Percentiles rank a stretch among this genome's conserved stretches.
Conservation (phyloP, 2,888 invertebrate genomes). For the Spatulosminthurus flaviceps region DNA sequence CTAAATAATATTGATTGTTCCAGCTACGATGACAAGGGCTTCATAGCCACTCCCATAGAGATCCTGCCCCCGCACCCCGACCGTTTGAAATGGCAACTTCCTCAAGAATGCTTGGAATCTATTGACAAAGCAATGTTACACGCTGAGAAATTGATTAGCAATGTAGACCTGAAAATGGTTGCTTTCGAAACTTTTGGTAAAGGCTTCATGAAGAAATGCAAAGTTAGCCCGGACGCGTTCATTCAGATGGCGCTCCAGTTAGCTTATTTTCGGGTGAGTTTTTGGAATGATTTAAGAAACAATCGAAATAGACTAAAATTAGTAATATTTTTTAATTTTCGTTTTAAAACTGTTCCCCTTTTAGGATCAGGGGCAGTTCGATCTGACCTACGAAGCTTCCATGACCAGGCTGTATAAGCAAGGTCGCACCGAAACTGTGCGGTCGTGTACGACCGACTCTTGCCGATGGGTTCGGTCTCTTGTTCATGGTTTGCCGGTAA, state of each 20-base stretch:
- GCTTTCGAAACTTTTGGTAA: slow-evolving; percentile 90
- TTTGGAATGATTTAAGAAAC: too few relatives aligned
- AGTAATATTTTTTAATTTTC: too few relatives aligned
- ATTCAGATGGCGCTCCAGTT: slow-evolving; percentile 97
- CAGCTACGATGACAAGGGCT: slow-evolving; percentile 81
- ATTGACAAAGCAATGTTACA: slow-evolving; percentile 73
- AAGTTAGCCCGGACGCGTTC: slow-evolving; percentile 95
- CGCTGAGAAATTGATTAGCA: slow-evolving; percentile 81
- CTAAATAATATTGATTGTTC: too few relatives aligned
- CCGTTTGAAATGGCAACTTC: slow-evolving; percentile 89
- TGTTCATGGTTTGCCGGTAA: slow-evolving; percentile 77
- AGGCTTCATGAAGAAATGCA: slow-evolving; percentile 94
- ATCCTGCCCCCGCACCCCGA: slow-evolving; percentile 82
- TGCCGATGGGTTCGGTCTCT: slow-evolving; percentile 91
- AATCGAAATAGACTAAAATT: too few relatives aligned
- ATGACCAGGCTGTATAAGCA: slow-evolving; percentile 97
- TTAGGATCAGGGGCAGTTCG: slow-evolving; percentile 88
- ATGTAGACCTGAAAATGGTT: slow-evolving; percentile 88
- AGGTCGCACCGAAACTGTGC: slow-evolving; percentile 97
- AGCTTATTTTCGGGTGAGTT: slow-evolving; percentile 80
- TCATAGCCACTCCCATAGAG: slow-evolving; percentile 75
- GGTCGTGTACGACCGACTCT: slow-evolving; percentile 95
- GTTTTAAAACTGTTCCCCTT: slow-evolving; percentile 48
- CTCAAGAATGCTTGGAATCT: slow-evolving; percentile 73
- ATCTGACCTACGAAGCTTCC: slow-evolving; percentile 96